Evolutionary conservation across 1,140 invertebrate species (phyloP).

Genomic region (Aphaenogaster floridana): DNA sequence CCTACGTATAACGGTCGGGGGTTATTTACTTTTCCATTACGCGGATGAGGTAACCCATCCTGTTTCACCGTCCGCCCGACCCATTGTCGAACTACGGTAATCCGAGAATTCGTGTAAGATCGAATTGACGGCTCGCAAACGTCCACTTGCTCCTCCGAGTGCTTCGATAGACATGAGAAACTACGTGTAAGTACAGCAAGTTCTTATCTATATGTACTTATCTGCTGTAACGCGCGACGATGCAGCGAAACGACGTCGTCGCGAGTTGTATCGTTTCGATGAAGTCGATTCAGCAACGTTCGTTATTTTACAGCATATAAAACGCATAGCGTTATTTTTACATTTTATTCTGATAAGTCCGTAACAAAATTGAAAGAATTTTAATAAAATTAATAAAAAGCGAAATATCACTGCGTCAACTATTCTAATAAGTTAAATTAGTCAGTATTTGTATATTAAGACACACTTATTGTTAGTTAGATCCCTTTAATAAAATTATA

Average conservation of each 20-base stretch:
- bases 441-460: background rate
- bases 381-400: background rate
- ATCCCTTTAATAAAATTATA: background rate
- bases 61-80: conserved; percentile 34
- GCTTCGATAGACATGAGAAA: conserved; percentile 25
- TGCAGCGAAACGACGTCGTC: background rate
- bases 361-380: background rate
- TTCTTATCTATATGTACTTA: conserved; percentile 49
- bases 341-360: background rate
- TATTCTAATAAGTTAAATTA: background rate
- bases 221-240: conserved; percentile 19
- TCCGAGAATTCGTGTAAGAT: conserved; percentile 61
- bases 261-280: background rate
- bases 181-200: conserved; percentile 28
- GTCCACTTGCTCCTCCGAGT: conserved; percentile 34
- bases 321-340: background rate
- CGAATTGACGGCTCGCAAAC: conserved; percentile 55
- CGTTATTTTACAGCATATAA: background rate
- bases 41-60: conserved; percentile 60
- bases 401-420: background rate
- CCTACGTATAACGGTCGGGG: conserved; percentile 18
- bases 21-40: conserved; percentile 69
- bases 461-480: background rate
- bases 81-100: conserved; percentile 57
- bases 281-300: background rate